Percentiles rank a stretch among this genome's conserved stretches.
phyloP scores from a whole-genome alignment of 2,888 invertebrate genomes.

The Xanthorhoe designata region DNA sequence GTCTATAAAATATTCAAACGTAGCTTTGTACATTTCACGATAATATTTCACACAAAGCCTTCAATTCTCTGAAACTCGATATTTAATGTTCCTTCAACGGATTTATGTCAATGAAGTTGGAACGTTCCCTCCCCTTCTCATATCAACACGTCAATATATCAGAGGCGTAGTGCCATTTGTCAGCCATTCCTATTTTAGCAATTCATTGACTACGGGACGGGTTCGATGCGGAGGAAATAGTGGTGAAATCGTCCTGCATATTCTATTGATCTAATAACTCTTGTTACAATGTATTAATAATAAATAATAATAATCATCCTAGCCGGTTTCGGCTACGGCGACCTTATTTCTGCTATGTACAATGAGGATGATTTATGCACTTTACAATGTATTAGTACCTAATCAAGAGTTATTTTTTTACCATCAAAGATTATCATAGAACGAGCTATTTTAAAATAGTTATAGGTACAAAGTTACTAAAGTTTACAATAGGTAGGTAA shows the following conservation, averaged over 20 bases:
- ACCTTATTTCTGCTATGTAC: no score
- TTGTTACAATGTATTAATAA: no score
- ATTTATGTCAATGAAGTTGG: conserved; percentile 61
- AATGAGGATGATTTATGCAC: no score
- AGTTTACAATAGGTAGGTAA: no score
- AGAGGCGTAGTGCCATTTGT: conserved; percentile 66
- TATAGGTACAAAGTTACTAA: no score
- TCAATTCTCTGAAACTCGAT: conserved; percentile 49
- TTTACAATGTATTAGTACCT: no score
- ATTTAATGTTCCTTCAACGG: conserved; percentile 55
- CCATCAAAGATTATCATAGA: no score
- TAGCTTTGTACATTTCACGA: conserved; percentile 18
- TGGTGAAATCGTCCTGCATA: neutral
- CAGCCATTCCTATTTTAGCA: conserved; percentile 58
- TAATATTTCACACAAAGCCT: conserved; percentile 31
- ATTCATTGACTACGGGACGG: conserved; percentile 26
- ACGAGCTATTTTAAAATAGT: no score
- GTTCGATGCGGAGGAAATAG: conserved; percentile 4
- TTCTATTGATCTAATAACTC: neutral
- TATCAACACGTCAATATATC: conserved; percentile 70
- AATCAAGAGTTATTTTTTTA: no score
- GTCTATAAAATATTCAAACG: conserved; percentile 11
- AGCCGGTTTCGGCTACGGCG: no score
- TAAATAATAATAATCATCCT: no score
- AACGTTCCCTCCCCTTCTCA: conserved; percentile 59